Evolutionary conservation across 30 jellyfish, hydroid and myxozoan species (phyloP), one percentile per base, ranked within the genome.

Genomic region (Aurelia aurita): DNA sequence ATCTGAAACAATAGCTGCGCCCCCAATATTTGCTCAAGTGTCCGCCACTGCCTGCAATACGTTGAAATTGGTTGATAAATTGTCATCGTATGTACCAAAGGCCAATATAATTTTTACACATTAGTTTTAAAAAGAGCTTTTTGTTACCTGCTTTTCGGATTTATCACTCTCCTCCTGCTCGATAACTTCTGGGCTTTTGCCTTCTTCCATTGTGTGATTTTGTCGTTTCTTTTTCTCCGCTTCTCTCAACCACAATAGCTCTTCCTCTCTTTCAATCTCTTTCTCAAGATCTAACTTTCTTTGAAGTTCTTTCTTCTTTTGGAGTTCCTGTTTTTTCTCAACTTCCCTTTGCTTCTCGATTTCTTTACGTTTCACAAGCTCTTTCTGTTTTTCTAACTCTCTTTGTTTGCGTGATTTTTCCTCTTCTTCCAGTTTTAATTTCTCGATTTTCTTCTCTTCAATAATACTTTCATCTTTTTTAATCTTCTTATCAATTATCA

Each of bases 401-500:
- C 46, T 80, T 68, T 80, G 69, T 27, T 82, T 67, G 0, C 61
- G 34, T 43, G 47, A 46, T 51, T 57, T 43, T 12, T 65, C 90
- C 67, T 62, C 80, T 31, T 47, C 58, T 34, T 80, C 74, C 23
- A 0, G 55, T 68, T 53, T 51, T 46, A 67, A 20, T 65, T 80
- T 55, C 67, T 68, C 67, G 1, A 34, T 47, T 31, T 46, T 35
- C 44, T 64, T 85, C 82, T 63, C 85, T 53, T 81, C 89, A 12
- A 43, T 22, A 46, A 64, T 73, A 69, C 77, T 72, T 29, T 57
- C 87, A 21, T 87, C 79, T 69, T 44, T 60, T 49, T 60, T 76
- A 32, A 70, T 87, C 35, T 79, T 79, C 43, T 77, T 82, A 26
- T 72, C 97, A 64, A 94, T 94, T 19, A 94, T 85, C 64, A 85